A percentile compares a stretch with the other conserved stretches of the same genome.
Evolutionary conservation across 2,113 vertebrate species (phyloP).

Genomic region (Corvus hawaiiensis): DNA sequence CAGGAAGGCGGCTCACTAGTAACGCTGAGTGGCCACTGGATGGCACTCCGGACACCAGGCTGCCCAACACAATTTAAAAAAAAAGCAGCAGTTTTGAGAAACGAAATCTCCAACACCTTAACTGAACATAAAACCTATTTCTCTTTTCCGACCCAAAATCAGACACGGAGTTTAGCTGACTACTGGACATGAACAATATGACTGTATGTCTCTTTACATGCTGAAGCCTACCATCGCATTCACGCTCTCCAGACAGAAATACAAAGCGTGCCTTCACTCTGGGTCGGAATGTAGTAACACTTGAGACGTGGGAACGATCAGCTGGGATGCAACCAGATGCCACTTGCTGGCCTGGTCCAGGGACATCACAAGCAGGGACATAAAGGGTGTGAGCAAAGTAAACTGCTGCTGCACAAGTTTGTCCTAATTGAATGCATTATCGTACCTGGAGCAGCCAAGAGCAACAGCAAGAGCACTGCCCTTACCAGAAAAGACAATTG

Average conservation of each 20-base stretch:
- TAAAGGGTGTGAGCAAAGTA: not conserved
- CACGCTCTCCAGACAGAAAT: not conserved
- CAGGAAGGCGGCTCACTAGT: fast-evolving
- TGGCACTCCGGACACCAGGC: not conserved
- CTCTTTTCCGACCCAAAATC: not conserved
- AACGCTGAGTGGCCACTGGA: slow-evolving; percentile 3
- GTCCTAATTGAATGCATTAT: not conserved
- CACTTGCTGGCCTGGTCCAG: not conserved
- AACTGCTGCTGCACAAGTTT: not conserved
- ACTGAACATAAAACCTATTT: not conserved
- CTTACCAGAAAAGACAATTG: not conserved
- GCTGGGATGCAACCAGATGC: not conserved
- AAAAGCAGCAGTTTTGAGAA: not conserved
- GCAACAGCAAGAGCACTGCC: not conserved
- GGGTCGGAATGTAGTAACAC: fast-evolving
- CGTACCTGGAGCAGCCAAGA: not conserved
- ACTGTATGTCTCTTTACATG: not conserved
- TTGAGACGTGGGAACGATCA: not conserved
- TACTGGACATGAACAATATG: not conserved
- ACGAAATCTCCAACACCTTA: not conserved
- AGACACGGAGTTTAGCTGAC: not conserved
- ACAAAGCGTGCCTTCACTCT: not conserved
- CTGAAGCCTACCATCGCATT: not conserved
- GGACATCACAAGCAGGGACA: not conserved
- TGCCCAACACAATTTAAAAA: not conserved